phyloP scores from a whole-genome alignment of 1,140 invertebrate species.

The Hyposmocoma kahamanoa region DNA sequence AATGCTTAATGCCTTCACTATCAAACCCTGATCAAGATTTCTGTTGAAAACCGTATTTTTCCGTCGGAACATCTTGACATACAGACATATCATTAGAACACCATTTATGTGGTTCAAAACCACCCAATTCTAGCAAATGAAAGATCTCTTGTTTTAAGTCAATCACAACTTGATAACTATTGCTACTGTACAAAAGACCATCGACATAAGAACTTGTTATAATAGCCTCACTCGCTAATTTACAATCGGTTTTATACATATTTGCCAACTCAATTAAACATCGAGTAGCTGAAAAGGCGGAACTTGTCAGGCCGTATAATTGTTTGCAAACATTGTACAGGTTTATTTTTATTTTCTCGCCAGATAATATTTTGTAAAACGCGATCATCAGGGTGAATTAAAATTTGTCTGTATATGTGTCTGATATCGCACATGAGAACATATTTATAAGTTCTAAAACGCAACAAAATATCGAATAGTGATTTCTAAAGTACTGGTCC shows the following conservation, averaged over 20 bases:
- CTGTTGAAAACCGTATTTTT: background rate
- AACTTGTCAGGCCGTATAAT: constrained; percentile 24
- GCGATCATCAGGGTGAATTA: too few relatives aligned
- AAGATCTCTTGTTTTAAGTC: background rate
- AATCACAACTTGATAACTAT: background rate
- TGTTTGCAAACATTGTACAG: background rate
- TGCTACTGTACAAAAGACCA: background rate
- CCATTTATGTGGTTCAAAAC: constrained; percentile 12
- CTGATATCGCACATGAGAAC: too few relatives aligned
- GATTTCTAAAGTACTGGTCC: too few relatives aligned
- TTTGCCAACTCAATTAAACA: constrained; percentile 11
- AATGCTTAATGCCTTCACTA: constrained; percentile 4
- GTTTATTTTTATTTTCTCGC: too few relatives aligned
- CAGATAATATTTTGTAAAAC: too few relatives aligned
- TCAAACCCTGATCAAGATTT: background rate
- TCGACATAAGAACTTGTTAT: constrained; percentile 5
- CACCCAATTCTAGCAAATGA: background rate
- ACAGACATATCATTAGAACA: constrained; percentile 1
- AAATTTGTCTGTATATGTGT: too few relatives aligned
- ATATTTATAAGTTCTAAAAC: too few relatives aligned
- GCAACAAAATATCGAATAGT: too few relatives aligned
- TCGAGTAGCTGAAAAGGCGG: constrained; percentile 15
- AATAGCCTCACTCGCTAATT: background rate
- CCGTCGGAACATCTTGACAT: background rate
- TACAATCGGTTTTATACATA: background rate